Base-by-base conservation (phyloP, 2,113 vertebrate genomes). In the Rutilus rutilus region DNA sequence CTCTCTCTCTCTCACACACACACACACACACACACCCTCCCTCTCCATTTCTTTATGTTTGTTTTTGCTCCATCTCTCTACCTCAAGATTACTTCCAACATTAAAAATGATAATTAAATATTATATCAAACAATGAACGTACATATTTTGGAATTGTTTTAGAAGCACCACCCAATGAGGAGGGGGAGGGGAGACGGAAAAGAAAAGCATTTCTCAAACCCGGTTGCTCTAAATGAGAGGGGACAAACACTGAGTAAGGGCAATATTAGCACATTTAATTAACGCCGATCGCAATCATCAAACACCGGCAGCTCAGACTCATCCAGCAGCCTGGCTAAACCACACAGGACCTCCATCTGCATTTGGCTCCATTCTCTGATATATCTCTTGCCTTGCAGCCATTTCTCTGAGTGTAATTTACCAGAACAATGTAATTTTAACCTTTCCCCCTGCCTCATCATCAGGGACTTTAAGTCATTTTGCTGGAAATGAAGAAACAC, bases 351-450 rank as follows among this genome's bases (percentile, higher is more conserved):
- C 45, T 74, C 74, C 84, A 64, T 73, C 83, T 87, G 82, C 85
- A 83, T 88, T 84, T 89, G 86, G 84, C 89, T 89, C 88, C 86
- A 69, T 88, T 83, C 80, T 77, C 82, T 85, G 86, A 91, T 90
- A 88, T 83, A 86, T 76, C 82, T 82, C 79, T 39, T 91, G 91
- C 91, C 91, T 91, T 23, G 83, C 86, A 89, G 92, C 88, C 86
- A 90, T 91, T 90, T 92, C 84, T 90, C 82, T 79, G 88, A 86
- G 88, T 92, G 88, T 92, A 92, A 94, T 93, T 93, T 92, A 92
- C 83, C 91, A 93, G 91, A 93, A 93, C 91, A 93, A 91, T 93
- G 89, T 89, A 87, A 89, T 92, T 89, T 91, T 93, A 92, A 93
- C 93, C 92, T 93, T 86, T 92, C 78, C 86, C 91, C 90, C 89